Evolutionary conservation across 1,140 invertebrate genomes (phyloP).

Genomic region (Saccostrea cuccullata): DNA sequence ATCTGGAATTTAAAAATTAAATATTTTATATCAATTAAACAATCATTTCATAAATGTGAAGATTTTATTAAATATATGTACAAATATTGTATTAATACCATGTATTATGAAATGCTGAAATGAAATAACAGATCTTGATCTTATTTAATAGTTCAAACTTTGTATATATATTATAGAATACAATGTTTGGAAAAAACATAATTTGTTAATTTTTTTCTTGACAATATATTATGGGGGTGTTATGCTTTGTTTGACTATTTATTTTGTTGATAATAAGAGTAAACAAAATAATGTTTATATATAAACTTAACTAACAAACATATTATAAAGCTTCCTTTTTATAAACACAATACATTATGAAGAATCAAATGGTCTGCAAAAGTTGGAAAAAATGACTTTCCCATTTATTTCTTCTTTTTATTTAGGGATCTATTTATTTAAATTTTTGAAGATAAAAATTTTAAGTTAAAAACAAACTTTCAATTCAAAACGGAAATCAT

Average conservation of each 20-base stretch:
- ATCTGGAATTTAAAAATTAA: not conserved
- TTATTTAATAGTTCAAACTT: not conserved
- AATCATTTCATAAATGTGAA: not conserved
- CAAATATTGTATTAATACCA: not conserved
- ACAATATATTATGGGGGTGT: not conserved
- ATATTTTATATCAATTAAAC: not conserved
- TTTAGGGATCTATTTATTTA: no score
- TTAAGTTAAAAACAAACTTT: no score
- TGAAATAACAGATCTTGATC: not conserved
- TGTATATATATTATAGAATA: conserved; percentile 23
- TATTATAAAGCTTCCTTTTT: no score
- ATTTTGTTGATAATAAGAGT: no score
- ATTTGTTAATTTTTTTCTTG: not conserved
- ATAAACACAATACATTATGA: no score
- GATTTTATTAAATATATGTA: not conserved
- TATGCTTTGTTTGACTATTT: not conserved
- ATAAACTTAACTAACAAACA: no score
- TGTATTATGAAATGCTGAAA: conserved; percentile 18
- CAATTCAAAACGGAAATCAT: no score
- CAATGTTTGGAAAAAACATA: conserved; percentile 22
- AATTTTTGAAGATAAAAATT: no score
- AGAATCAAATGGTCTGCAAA: no score
- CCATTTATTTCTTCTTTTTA: no score
- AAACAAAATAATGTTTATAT: no score
- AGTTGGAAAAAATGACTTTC: no score